Evolutionary conservation across 2,113 vertebrate genomes (phyloP), one percentile per base, ranked within the genome.

Genomic region (Urocitellus parryii): DNA sequence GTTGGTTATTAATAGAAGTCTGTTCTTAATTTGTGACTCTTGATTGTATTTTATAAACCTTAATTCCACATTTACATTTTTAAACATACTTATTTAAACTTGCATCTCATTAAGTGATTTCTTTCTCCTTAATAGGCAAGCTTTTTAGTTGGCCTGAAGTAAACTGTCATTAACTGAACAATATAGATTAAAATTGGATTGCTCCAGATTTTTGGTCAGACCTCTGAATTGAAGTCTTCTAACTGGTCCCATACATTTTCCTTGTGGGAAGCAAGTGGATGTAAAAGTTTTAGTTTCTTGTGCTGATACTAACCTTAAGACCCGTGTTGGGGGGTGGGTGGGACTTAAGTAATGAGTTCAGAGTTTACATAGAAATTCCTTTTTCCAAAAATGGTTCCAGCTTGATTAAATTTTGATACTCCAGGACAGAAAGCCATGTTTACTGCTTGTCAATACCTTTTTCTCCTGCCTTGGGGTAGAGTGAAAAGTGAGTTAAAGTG

Each of bases 61-160:
- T 70, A 88, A 56, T 81, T 48, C 4, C n/a, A 68, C 51, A 63
- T 93, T 84, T 80, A 91, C 9, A 56, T 74, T 90, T 92, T 67
- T 74, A 95, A 39, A 45, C 1, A 53, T 9, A 53, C 7, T 68
- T 90, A 85, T 70, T 96, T 93, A 74, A 96, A 63, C 76, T 92
- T 87, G 72, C 8, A 90, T 14, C 4, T 8, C 45, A 53, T 79
- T 13, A 48, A 73, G 13, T 73, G 73, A n/a, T 81, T 45, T 88
- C 63, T 74, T 88, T 89, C 76, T 53, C 8, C 34, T 74, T 72
- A 72, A 24, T 58, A 70, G 70, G 3, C 14, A 27, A 73, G 27
- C 4, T 48, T 39, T 94, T 89, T 63, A 18, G 73, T 90, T 86
- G 42, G 8, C 20, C 51, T 86, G 42, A 76, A 80, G 79, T 80